Base-by-base conservation (phyloP, 2,113 vertebrate genomes). In the Rhizomys pruinosus region DNA sequence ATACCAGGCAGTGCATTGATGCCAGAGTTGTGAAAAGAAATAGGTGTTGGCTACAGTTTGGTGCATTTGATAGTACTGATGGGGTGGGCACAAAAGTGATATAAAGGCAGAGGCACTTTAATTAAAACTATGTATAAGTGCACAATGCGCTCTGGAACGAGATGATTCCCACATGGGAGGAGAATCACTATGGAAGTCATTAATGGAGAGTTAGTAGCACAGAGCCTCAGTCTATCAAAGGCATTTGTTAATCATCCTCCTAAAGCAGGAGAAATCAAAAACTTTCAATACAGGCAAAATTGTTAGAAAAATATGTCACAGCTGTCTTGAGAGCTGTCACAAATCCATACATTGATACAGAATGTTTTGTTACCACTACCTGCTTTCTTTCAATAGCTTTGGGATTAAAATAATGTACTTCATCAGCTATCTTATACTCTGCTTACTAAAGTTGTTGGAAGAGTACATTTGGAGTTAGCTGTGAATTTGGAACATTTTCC, bases 251-350 rank as follows among this genome's bases (percentile, higher is more conserved):
- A 71, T 92, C 71, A n/a, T 34, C 37, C 42, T 47, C 0, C 27
- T 15, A 84, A 93, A 93, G 29, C 23, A 88, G 15, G 84, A 20
- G 2, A 73, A 71, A 32, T 71, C 23, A 44, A 89, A 90, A 95
- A 87, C 0, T 20, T 88, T 79, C 66, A 80, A 87, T 88, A 25
- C 25, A 85, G 39, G 16, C 63, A 79, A 23, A 85, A 37, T 29
- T 78, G 52, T 61, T 90, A 25, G 55, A 93, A 93, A 64, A 6
- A 86, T 44, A 68, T 4, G 5, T 34, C 59, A 55, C 6, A 86
- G 4, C 16, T 77, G 13, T 89, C 71, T 66, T 29, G 29, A 82
- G 55, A 86, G 61, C 11, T 88, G 27, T 82, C 29, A 57, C 22
- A 88, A 66, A 84, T 61, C 37, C 3, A 78, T 0, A 17, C 16